Conservation (phyloP, 2,113 vertebrate genomes). For the Lepidothrix coronata region DNA sequence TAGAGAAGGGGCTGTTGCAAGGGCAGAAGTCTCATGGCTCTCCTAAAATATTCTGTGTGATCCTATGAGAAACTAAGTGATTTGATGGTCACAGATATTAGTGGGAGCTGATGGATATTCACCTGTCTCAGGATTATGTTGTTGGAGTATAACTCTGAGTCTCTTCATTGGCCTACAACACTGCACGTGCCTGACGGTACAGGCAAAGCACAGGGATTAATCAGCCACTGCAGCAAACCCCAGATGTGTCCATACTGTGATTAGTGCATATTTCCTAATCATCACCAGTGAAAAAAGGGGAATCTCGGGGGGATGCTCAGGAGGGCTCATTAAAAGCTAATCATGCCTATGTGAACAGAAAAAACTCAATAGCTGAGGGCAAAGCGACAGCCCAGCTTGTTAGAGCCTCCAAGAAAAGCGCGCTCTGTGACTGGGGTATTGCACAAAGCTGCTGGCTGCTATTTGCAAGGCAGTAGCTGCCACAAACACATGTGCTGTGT, state of each 20-base stretch:
- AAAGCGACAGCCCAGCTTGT: neutral
- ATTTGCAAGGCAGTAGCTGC: neutral
- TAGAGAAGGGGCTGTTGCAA: neutral
- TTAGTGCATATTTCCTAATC: neutral
- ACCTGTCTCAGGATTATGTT: neutral
- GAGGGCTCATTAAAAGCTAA: neutral
- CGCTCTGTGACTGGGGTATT: neutral
- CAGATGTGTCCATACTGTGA: neutral
- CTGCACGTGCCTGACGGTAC: rapidly evolving
- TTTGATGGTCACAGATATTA: neutral
- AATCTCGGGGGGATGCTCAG: neutral
- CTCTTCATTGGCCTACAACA: neutral
- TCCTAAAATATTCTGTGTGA: neutral
- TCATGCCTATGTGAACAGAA: neutral
- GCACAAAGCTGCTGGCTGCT: neutral
- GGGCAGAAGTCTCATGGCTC: neutral
- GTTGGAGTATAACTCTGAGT: neutral
- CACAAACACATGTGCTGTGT: neutral
- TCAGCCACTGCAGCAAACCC: neutral
- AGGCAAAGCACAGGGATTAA: neutral
- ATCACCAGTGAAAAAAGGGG: neutral
- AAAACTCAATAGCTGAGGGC: conserved; percentile 12
- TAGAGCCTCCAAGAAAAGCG: neutral
- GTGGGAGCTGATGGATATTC: neutral
- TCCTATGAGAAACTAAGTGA: neutral